Evolutionary conservation across 2,888 invertebrate species (phyloP).

Genomic region (Aphelenchoides bicaudatus): DNA sequence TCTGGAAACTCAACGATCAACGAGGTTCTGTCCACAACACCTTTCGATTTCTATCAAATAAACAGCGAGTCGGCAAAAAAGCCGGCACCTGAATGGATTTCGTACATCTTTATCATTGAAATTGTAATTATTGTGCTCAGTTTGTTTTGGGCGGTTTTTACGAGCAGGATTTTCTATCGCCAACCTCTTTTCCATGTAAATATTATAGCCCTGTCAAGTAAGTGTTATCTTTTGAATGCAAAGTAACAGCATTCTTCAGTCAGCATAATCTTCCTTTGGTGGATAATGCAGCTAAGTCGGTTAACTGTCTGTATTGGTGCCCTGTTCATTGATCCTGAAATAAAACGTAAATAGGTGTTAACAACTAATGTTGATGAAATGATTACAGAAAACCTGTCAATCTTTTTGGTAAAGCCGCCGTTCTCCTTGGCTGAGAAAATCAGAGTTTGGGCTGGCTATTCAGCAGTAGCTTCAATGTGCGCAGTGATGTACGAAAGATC

Average conservation of each 20-base stretch:
- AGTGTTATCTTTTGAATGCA: not conserved
- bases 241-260: not conserved
- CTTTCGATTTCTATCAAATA: not conserved
- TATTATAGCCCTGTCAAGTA: no score
- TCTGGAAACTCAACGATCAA: not conserved
- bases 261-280: not conserved
- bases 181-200: conserved; percentile 9
- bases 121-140: not conserved
- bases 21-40: not conserved
- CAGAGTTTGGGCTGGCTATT: not conserved
- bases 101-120: not conserved
- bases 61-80: not conserved
- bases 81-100: not conserved
- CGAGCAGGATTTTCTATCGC: not conserved
- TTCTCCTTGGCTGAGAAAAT: not conserved
- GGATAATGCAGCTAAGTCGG: not conserved
- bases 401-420: not conserved
- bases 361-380: not conserved
- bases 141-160: not conserved
- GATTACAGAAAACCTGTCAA: not conserved
- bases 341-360: not conserved
- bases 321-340: not conserved
- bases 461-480: conserved; percentile 3
- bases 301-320: not conserved
- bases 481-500: conserved; percentile 1